A percentile compares a stretch with the other conserved stretches of the same genome.
phyloP scores from a whole-genome alignment of 2,797 vertebrate genomes.

The Argya squamiceps region DNA sequence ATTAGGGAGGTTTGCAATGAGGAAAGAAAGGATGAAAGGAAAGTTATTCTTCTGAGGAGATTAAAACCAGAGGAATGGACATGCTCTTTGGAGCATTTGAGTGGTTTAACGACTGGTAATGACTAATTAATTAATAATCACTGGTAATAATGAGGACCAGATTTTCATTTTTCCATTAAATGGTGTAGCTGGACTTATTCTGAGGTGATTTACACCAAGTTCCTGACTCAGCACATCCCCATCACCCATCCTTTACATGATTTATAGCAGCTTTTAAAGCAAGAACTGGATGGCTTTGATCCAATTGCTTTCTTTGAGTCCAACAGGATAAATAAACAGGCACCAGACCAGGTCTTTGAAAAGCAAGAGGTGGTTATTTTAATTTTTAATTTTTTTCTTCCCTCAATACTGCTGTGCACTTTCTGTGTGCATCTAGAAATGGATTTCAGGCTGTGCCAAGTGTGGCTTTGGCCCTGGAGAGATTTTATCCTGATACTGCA shows the following conservation, averaged over 20 bases:
- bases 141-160: neutral
- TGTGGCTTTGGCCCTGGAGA: neutral
- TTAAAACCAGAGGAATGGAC: neutral
- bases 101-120: neutral
- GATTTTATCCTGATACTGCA: neutral
- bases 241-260: neutral
- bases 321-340: constrained; percentile 19
- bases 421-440: neutral
- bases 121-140: constrained; percentile 16
- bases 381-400: neutral
- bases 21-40: neutral
- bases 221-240: constrained; percentile 25
- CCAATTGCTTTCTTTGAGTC: constrained; percentile 19
- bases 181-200: neutral
- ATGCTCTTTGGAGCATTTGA: neutral
- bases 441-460: neutral
- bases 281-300: constrained; percentile 8
- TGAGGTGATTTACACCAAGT: neutral
- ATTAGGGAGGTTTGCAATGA: neutral
- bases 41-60: neutral
- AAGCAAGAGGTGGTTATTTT: neutral
- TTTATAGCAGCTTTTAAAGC: constrained; percentile 30
- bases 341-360: neutral
- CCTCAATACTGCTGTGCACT: neutral
- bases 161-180: neutral